A percentile compares a stretch with the other conserved stretches of the same genome.
Evolutionary conservation across 2,113 vertebrate species (phyloP).

Genomic region (Syngnathoides biaculeatus): DNA sequence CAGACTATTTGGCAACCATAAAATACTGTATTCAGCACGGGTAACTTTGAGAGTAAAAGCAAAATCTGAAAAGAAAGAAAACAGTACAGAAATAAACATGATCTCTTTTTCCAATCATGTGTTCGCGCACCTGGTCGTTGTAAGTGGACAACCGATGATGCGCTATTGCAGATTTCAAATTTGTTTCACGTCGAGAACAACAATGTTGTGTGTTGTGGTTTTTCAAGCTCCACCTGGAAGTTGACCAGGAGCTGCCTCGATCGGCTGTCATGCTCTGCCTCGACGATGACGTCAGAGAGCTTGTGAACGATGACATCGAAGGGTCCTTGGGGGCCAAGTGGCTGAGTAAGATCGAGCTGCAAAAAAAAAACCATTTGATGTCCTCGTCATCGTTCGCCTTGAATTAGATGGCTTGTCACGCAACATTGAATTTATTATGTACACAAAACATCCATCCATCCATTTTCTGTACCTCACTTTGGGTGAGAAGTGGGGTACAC

Average conservation of each 20-base stretch:
- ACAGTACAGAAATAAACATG: no score
- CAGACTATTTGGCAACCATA: no score
- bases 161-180: background rate
- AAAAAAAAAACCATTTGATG: background rate
- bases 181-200: background rate
- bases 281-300: conserved; percentile 73
- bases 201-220: background rate
- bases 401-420: background rate
- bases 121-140: no score
- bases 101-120: no score
- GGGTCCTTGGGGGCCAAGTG: conserved; percentile 69
- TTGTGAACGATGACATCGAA: conserved; percentile 75
- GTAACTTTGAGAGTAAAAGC: no score
- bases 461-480: no score
- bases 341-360: conserved; percentile 67
- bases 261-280: conserved; percentile 66
- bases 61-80: no score
- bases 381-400: background rate
- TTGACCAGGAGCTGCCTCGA: conserved; percentile 65
- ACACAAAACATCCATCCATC: no score
- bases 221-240: conserved; percentile 63
- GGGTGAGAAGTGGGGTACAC: no score
- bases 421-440: background rate
- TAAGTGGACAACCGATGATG: background rate
- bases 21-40: no score